Evolutionary conservation across 2,888 invertebrate species (phyloP), one percentile per base, ranked within the genome.

Genomic region (Escarpia spicata): DNA sequence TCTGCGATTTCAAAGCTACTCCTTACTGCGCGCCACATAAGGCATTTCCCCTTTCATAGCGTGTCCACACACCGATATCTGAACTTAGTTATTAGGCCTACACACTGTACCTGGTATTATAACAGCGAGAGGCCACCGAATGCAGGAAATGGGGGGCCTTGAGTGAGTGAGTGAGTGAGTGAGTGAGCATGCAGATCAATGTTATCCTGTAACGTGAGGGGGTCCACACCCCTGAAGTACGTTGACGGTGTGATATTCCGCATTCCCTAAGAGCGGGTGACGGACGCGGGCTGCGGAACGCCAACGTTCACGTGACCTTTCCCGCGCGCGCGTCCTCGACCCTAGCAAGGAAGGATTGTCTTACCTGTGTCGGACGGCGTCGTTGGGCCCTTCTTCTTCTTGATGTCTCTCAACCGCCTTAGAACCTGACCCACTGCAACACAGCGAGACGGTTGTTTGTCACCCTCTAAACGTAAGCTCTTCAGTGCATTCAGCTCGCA

Each of bases 281-380:
- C 60, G 60, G 15, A 60, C 60, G 60, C 60, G 19, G 60, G 19
- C 45, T 10, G 15, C 26, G 75, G 26, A 75, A 75, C 75, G 75
- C 75, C 75, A 75, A 26, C 75, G 75, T 75, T 75, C 75, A 75
- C 75, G 75, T 75, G n/a, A 75, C 75, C n/a, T 75, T 75, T 75
- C 75, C 75, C 75, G 75, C 75, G 75, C 75, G 26, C 0, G 75
- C 75, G 75, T 6, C 75, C 75, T 75, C 75, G n/a, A 75, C 26
- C 26, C 75, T 26, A 26, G 52, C 75, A 26, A 75, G 19, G 19
- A 75, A 75, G 75, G 26, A 26, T 26, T 19, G 3, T 75, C 75
- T 26, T 75, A 75, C 75, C 75, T 75, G 75, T 75, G 2, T 75
- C 75, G 26, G 75, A 75, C 75, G 75, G 26, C n/a, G 75, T 75